Evolutionary conservation across 1,140 invertebrate genomes (phyloP).

Genomic region (Gryllus bimaculatus): DNA sequence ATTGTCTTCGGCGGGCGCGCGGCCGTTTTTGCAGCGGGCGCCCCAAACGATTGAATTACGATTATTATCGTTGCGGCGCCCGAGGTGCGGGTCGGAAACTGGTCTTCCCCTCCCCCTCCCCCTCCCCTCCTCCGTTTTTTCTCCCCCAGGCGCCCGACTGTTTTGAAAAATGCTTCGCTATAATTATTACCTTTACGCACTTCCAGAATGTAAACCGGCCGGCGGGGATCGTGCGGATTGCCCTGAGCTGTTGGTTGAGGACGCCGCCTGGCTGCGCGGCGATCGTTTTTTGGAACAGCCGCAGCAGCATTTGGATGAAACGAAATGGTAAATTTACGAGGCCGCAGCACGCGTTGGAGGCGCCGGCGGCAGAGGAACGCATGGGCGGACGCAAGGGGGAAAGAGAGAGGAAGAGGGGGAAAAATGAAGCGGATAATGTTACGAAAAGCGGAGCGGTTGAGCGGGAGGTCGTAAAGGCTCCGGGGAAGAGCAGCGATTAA

Average conservation of each 20-base stretch:
- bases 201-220: neutral
- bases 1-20: neutral
- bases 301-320: neutral
- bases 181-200: conserved; percentile 5
- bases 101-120: neutral
- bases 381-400: neutral
- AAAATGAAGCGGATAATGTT: neutral
- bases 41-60: neutral
- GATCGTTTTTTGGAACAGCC: neutral
- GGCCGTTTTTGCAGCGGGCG: neutral
- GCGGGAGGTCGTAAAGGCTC: too few species aligned
- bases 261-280: too few species aligned
- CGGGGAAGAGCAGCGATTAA: too few species aligned
- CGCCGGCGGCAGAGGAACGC: neutral
- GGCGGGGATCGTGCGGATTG: neutral
- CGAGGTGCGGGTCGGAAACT: too few species aligned
- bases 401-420: neutral
- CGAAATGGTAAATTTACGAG: neutral
- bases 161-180: neutral
- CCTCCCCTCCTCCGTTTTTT: neutral
- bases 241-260: neutral
- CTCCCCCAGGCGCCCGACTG: neutral
- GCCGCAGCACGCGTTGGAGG: neutral
- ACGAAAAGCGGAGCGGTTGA: too few species aligned
- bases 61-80: neutral